These are phyloP conservation scores for Onychomys torridus DNA, from an alignment of 2,797 vertebrate species.

Conservation along the genomic window DNA sequence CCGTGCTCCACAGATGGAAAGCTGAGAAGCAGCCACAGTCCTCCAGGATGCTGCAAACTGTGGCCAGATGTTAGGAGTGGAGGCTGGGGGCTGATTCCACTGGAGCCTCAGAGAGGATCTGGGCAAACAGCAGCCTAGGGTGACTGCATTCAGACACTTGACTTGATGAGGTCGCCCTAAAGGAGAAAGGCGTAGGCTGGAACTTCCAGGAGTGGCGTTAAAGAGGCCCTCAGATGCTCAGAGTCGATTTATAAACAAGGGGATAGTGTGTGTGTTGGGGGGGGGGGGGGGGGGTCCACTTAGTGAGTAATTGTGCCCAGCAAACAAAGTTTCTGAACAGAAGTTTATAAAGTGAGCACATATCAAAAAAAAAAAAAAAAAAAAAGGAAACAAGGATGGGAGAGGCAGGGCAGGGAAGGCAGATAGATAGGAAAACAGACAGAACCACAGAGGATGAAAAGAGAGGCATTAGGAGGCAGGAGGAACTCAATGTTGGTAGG, in stretches of 20 bases:
- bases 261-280: neutral
- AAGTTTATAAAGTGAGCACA: neutral
- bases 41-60: neutral
- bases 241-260: neutral
- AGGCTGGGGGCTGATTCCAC: neutral
- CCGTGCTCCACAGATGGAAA: neutral
- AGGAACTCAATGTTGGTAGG: neutral
- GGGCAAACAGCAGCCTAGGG: neutral
- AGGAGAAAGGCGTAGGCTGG: neutral
- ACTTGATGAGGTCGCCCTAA: neutral
- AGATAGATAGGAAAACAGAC: no score
- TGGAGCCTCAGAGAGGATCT: neutral
- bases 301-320: neutral
- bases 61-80: neutral
- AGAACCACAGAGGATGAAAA: neutral
- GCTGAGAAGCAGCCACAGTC: neutral
- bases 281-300: neutral
- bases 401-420: neutral
- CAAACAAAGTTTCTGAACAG: conserved; percentile 5
- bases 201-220: neutral
- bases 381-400: neutral
- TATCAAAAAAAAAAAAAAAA: neutral
- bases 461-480: no score
- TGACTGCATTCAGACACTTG: neutral
- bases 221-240: neutral